Evolutionary conservation across 2,797 vertebrate genomes (phyloP), one percentile per base, ranked within the genome.

Genomic region (Tapera naevia): DNA sequence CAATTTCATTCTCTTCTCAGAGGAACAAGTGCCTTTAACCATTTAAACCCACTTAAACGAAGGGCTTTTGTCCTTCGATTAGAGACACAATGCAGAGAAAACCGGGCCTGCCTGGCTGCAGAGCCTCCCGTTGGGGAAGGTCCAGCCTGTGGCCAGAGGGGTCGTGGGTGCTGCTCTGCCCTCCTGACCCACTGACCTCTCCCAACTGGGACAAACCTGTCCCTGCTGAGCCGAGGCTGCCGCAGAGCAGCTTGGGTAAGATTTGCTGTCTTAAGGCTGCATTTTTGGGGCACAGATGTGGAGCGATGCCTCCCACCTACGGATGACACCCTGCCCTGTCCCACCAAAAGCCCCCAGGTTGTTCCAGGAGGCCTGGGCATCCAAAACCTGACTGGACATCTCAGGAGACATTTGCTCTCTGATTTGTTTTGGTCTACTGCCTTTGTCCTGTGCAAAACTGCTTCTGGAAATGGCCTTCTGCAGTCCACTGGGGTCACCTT

Each of bases 21-120:
- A 76, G 28, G 37, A 94, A 79, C 70, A 94, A 96, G 91, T 93
- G 93, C 89, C 84, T 95, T 97, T 94, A 95, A 93, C 89, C 60
- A 75, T 89, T 91, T 92, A 96, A 96, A 88, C 74, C 61, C 71
- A 82, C 88, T 87, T 94, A 86, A 94, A 94, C 1, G n/a, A 75
- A 70, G 0, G 9, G 80, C 79, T 93, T 90, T 96, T 95, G 87
- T 89, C 80, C 61, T 78, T 72, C 7, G 3, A 91, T 94, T 93
- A 80, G 32, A 57, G 85, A 45, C 83, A 92, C 74, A 95, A 90
- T 70, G 88, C 72, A 25, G 81, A 80, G 67, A 79, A 80, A 81
- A 75, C 22, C 7, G 7, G 54, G 69, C 54, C n/a, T 14, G 21
- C 17, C 5, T 75, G 74, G 64, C 74, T 48, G 53, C 87, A 28